Conservation (phyloP, 2,113 vertebrate species). For the Cairina moschata region DNA sequence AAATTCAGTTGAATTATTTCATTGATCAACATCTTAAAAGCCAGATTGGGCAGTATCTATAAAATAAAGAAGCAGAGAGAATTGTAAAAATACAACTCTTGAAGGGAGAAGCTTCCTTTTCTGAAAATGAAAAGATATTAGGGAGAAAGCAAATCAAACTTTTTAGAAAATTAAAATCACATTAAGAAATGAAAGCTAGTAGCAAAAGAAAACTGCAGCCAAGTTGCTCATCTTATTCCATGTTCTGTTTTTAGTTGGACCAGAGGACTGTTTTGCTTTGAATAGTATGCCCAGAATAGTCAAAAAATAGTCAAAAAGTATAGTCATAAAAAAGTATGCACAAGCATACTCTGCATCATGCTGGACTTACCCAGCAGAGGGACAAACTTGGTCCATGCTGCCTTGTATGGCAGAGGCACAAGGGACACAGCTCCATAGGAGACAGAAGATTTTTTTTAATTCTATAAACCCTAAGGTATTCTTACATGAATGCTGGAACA, state of each 20-base stretch:
- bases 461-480: not conserved
- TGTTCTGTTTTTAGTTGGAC: not conserved
- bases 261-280: not conserved
- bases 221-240: not conserved
- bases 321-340: no score
- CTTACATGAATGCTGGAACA: not conserved
- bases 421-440: not conserved
- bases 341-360: not conserved
- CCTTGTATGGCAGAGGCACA: not conserved
- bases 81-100: not conserved
- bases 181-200: not conserved
- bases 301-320: not conserved
- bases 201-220: not conserved
- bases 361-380: not conserved
- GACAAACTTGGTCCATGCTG: not conserved
- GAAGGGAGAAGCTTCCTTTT: not conserved
- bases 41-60: not conserved
- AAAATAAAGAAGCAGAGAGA: not conserved
- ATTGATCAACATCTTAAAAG: not conserved
- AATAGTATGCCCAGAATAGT: not conserved
- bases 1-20: not conserved
- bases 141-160: not conserved
- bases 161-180: not conserved
- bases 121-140: not conserved
- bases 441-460: not conserved